Conservation (phyloP, 1,140 invertebrate genomes). For the Conus ventricosus region DNA sequence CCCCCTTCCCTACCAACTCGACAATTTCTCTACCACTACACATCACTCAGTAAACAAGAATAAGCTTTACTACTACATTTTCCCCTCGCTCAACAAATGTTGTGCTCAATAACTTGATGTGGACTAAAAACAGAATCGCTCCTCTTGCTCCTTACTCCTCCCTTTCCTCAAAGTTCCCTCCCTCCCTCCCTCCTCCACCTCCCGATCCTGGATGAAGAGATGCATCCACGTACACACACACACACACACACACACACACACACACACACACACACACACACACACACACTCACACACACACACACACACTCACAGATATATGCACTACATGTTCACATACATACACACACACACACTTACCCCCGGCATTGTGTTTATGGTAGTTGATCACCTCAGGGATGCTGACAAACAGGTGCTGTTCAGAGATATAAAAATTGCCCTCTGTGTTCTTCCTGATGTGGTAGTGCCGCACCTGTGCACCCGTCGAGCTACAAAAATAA, state of each 20-base stretch:
- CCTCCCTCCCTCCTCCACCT: no score
- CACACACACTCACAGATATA: slow-evolving; percentile 14
- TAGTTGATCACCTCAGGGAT: slow-evolving; percentile 96
- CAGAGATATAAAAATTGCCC: slow-evolving; percentile 92
- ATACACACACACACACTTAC: slow-evolving; percentile 75
- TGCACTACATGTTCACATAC: not conserved
- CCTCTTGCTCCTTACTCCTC: no score
- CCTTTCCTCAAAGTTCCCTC: no score
- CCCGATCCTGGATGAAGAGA: no score
- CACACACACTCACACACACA: slow-evolving; percentile 11
- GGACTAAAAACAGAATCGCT: no score
- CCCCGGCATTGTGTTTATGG: slow-evolving; percentile 95
- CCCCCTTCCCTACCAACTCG: no score
- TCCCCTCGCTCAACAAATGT: no score
- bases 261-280: slow-evolving; percentile 1
- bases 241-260: not conserved
- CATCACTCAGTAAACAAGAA: no score
- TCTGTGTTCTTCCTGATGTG: slow-evolving; percentile 93
- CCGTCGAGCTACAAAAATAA: not conserved
- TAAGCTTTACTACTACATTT: no score
- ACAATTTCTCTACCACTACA: no score
- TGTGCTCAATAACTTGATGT: no score
- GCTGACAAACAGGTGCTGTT: slow-evolving; percentile 92
- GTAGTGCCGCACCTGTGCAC: slow-evolving; percentile 78
- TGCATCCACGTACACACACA: no score